Percentiles rank a stretch among this genome's conserved stretches.
Evolutionary conservation across 2,888 invertebrate species (phyloP).

Genomic region (Caenorhabditis sp.): DNA sequence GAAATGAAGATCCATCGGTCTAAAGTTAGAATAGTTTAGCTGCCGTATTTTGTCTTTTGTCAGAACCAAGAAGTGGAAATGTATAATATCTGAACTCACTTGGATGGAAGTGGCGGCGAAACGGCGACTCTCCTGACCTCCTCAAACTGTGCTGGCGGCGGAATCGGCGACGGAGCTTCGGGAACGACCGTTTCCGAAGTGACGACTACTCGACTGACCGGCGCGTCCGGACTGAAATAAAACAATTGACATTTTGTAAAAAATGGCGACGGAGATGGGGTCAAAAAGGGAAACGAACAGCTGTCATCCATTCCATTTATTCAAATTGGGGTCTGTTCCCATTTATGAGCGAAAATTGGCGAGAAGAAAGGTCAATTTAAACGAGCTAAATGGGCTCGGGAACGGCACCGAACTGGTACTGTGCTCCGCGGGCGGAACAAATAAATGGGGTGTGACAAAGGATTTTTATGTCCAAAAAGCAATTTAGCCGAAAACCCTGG

Average conservation of each 20-base stretch:
- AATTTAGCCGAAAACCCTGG: too few relatives aligned
- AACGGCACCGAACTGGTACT: background rate
- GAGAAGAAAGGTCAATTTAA: background rate
- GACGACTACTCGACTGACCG: constrained; percentile 65
- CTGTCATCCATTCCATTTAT: background rate
- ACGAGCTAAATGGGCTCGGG: background rate
- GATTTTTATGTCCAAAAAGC: too few relatives aligned
- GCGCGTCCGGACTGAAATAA: constrained; percentile 69
- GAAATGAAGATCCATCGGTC: constrained; percentile 54
- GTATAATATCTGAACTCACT: too few relatives aligned
- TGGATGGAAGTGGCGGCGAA: constrained; percentile 60
- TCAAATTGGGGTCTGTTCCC: constrained; percentile 1
- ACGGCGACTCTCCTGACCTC: constrained; percentile 62
- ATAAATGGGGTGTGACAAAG: too few relatives aligned
- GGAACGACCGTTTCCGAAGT: constrained; percentile 62
- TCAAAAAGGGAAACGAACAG: background rate
- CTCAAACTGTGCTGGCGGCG: constrained; percentile 68
- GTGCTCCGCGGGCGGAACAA: background rate
- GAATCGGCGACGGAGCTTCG: constrained; percentile 64
- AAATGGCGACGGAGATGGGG: background rate
- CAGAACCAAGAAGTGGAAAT: too few relatives aligned
- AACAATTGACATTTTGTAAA: background rate
- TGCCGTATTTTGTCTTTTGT: too few relatives aligned
- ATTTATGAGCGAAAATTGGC: constrained; percentile 7
- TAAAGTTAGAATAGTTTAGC: constrained; percentile 8